phyloP scores from a whole-genome alignment of 2,797 vertebrate genomes.

The Esox lucius region DNA sequence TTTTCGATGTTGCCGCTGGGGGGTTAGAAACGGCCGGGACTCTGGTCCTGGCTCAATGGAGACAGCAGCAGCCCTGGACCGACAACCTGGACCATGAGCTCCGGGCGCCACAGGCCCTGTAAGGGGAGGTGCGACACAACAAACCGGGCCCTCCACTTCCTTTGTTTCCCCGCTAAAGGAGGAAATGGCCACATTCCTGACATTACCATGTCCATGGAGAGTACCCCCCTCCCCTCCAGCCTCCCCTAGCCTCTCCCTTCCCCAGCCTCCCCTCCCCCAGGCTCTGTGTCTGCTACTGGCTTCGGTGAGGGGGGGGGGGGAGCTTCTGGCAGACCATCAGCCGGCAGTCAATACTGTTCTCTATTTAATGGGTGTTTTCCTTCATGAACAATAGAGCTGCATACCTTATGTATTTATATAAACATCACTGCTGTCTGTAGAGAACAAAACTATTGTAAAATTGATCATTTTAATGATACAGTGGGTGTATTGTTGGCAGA shows the following conservation, averaged over 20 bases:
- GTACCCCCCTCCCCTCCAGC: not conserved
- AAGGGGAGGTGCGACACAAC: not conserved
- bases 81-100: not conserved
- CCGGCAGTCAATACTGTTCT: slow-evolving; percentile 36
- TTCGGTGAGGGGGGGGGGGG: not conserved
- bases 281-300: not conserved
- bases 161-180: slow-evolving; percentile 1
- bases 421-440: slow-evolving; percentile 23
- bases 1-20: too few species aligned
- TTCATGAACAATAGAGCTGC: slow-evolving; percentile 52
- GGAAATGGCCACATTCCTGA: slow-evolving; percentile 1
- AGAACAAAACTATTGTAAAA: slow-evolving; percentile 11
- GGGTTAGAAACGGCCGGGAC: too few species aligned
- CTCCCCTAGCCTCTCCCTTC: not conserved
- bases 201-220: slow-evolving; percentile 2
- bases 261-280: not conserved
- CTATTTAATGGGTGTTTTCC: slow-evolving; percentile 51
- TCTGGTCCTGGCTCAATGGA: not conserved
- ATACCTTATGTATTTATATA: slow-evolving; percentile 33
- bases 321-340: too few species aligned
- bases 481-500: not conserved
- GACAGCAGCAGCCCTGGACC: too few species aligned
- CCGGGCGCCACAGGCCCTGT: not conserved
- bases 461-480: not conserved
- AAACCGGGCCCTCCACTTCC: not conserved